Base-by-base conservation (phyloP, 2,888 invertebrate species). In the Acleris cristana region DNA sequence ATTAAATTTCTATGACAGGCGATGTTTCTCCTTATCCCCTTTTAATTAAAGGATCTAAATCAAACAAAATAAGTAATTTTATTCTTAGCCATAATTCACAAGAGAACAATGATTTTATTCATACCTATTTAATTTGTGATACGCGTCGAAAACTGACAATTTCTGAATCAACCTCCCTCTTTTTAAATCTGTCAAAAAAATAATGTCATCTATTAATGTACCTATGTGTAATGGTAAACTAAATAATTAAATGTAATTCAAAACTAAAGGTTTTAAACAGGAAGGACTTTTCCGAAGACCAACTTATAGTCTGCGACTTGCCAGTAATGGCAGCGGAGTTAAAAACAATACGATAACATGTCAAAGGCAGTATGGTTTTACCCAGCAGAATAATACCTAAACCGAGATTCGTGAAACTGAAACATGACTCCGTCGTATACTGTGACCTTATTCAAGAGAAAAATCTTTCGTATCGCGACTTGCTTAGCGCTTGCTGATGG, bases 1-100 rank as follows among this genome's bases (percentile, higher is more conserved):
- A 82, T 83, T 81, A 76, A 70, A 72, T 64, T 78, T 80, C 79
- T 75, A 79, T 79, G 74, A 73, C 76, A 76, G 78, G 76, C 79
- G 80, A 79, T 73, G 70, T 53, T 49, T 71, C 67, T 70, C 70
- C 71, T 75, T 78, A 77, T 79, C 78, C 78, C 76, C 76, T 79
- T 82, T 79, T 81, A 84, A 83, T 81, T 79, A 82, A 60, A 78
- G 75, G 73, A 48, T 75, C 74, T 76, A 77, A 82, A 82, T 82
- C 76, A 80, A 76, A 72, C 76, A 73, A 70, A 74, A 58, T 63
- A 34, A 59, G 45, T 44, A 44, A 45, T 19, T 51, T 51, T 30
- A n/a, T 34, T 12, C 12, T 34, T 3, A n/a, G 34, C 19, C 18
- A 21, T 34, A 51, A 51, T 30, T 51, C 19, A 23, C 30, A 14